Percentiles rank a stretch among this genome's conserved stretches.
These are phyloP conservation scores for Mimas tiliae DNA, from an alignment of 2,888 invertebrate species.

Conservation along the genomic window DNA sequence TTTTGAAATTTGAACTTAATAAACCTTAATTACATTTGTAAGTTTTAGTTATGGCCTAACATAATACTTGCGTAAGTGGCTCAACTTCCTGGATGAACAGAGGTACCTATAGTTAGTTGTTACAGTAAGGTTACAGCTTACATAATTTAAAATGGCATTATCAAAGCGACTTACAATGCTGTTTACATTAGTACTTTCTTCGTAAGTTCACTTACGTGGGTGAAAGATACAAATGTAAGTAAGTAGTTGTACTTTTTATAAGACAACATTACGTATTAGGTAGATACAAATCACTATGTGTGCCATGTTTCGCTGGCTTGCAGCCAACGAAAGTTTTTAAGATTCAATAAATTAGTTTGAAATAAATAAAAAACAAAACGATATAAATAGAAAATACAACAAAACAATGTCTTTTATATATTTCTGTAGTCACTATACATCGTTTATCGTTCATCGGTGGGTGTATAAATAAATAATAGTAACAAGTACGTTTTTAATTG, in stretches of 20 bases:
- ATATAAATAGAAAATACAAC: constrained; percentile 31
- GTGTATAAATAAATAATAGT: constrained; percentile 30
- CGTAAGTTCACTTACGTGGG: too few relatives aligned
- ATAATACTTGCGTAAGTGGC: too few relatives aligned
- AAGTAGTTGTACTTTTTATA: too few relatives aligned
- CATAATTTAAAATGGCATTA: too few relatives aligned
- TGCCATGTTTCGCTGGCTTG: not conserved
- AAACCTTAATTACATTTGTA: too few relatives aligned
- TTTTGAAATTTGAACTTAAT: too few relatives aligned
- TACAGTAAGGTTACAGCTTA: too few relatives aligned
- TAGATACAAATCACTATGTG: not conserved
- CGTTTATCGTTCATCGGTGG: constrained; percentile 49
- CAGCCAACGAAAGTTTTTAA: not conserved
- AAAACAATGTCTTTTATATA: constrained; percentile 29
- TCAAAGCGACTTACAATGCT: too few relatives aligned
- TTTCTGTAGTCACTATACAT: constrained; percentile 25
- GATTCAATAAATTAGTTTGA: not conserved
- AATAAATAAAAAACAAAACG: constrained; percentile 10
- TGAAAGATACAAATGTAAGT: not conserved
- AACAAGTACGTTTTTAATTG: not conserved
- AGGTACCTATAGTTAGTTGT: too few relatives aligned
- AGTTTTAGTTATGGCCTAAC: too few relatives aligned
- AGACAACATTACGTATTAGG: not conserved
- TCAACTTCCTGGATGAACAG: too few relatives aligned
- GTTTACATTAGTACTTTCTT: too few relatives aligned